A percentile compares a stretch with the other conserved stretches of the same genome.
Evolutionary conservation across 1,140 invertebrate species (phyloP).

Genomic region (Sipha flava): DNA sequence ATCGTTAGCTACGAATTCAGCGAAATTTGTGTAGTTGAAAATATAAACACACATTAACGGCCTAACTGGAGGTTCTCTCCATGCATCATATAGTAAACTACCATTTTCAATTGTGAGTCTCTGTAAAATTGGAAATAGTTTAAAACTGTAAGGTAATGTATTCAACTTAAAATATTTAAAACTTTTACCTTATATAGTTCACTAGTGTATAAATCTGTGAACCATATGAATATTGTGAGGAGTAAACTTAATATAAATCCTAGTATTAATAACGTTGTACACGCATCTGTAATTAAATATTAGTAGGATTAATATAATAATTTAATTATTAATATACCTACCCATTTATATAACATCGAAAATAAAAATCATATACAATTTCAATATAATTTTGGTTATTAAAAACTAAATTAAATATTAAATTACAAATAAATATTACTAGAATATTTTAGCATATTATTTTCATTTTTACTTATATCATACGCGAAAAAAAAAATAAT

Average conservation of each 20-base stretch:
- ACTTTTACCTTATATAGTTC: slow-evolving; percentile 11
- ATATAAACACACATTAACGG: slow-evolving; percentile 74
- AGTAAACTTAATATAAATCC: slow-evolving; percentile 21
- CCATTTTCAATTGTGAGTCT: slow-evolving; percentile 61
- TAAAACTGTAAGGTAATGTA: neutral
- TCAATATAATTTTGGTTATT: no score
- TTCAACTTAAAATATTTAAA: neutral
- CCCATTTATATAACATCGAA: no score
- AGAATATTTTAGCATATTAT: no score
- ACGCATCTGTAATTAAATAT: neutral
- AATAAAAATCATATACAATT: no score
- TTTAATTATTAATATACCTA: no score
- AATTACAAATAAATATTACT: no score
- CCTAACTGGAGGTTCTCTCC: slow-evolving; percentile 72
- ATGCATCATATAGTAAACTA: slow-evolving; percentile 74
- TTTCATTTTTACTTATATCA: no score
- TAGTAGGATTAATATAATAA: no score
- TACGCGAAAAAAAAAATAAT: no score
- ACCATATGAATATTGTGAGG: slow-evolving; percentile 11
- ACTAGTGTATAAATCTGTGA: slow-evolving; percentile 5
- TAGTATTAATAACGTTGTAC: neutral
- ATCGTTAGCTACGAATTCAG: slow-evolving; percentile 61
- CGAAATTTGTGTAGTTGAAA: slow-evolving; percentile 78
- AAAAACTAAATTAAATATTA: no score
- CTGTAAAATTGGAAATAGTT: slow-evolving; percentile 45